Evolutionary conservation across 2,888 invertebrate species (phyloP), one percentile per base, ranked within the genome.

Genomic region (Apoda limacodes): DNA sequence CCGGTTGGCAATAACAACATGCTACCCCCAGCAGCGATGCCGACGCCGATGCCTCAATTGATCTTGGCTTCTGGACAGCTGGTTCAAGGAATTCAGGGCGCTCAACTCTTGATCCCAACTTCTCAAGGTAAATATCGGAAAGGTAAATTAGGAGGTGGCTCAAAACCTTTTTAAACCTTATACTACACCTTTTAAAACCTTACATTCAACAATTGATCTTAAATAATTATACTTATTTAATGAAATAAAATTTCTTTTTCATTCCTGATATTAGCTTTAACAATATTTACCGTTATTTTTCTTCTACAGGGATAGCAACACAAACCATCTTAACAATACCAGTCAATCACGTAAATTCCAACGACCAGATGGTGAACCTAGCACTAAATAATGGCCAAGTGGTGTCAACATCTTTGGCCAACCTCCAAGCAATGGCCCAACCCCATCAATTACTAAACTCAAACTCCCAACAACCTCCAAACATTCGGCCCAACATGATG

Each of bases 241-340:
- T n/a, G n/a, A n/a, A n/a, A n/a, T n/a, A n/a, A n/a, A n/a, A n/a
- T n/a, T n/a, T n/a, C n/a, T n/a, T n/a, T n/a, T n/a, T n/a, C n/a
- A n/a, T n/a, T n/a, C n/a, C n/a, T n/a, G n/a, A n/a, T n/a, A n/a
- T n/a, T n/a, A n/a, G n/a, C n/a, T n/a, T n/a, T 32, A 13, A 25
- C 6, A 20, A n/a, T 12, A 29, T 11, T n/a, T n/a, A n/a, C n/a
- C n/a, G n/a, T n/a, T 13, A 14, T 10, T 22, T 20, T 42, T 45
- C 32, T 46, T 35, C 51, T 54, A 24, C 75, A 95, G 95, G 95
- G 49, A 90, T 96, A 62, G 94, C 95, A 31, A 92, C 95, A 29
- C 97, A 97, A 81, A 96, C 96, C 55, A 95, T 97, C 60, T 83
- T 97, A 51, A 95, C 96, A 45, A 96, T 97, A 62, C 96, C 96